Evolutionary conservation across 2,113 vertebrate genomes (phyloP).

Genomic region (Forbesichthys papilliferus): DNA sequence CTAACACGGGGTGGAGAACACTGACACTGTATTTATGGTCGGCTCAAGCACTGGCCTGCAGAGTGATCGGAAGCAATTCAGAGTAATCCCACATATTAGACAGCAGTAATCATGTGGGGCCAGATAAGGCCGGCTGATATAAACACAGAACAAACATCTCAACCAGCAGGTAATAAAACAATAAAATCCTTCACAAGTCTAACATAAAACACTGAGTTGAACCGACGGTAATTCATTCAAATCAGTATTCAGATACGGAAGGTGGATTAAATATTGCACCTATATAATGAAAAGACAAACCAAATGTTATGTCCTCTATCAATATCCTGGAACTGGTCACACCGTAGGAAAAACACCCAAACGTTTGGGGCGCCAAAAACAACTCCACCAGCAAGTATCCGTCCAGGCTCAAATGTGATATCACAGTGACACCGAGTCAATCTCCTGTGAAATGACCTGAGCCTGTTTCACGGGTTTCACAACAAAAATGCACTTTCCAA

Average conservation of each 20-base stretch:
- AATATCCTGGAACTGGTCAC: no score
- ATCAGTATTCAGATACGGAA: no score
- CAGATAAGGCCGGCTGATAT: constrained; percentile 34
- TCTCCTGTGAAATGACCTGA: background rate
- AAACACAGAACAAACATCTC: background rate
- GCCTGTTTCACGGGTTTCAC: background rate
- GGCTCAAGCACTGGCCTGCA: constrained; percentile 9
- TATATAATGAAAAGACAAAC: no score
- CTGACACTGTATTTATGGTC: constrained; percentile 17
- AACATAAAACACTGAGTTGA: no score
- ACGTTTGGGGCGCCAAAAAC: background rate
- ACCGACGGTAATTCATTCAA: no score
- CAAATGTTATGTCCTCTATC: no score
- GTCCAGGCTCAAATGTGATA: background rate
- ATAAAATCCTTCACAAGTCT: no score
- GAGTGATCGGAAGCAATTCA: constrained; percentile 39
- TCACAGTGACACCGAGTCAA: background rate
- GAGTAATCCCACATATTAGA: constrained; percentile 45
- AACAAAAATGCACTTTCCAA: constrained; percentile 1
- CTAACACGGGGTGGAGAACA: constrained; percentile 9
- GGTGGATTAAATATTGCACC: no score
- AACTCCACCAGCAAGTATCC: background rate
- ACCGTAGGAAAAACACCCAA: no score
- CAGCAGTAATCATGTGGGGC: constrained; percentile 24
- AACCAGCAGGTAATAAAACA: constrained; percentile 14